Base-by-base conservation (phyloP, 2,113 vertebrate species). In the Tyto alba region DNA sequence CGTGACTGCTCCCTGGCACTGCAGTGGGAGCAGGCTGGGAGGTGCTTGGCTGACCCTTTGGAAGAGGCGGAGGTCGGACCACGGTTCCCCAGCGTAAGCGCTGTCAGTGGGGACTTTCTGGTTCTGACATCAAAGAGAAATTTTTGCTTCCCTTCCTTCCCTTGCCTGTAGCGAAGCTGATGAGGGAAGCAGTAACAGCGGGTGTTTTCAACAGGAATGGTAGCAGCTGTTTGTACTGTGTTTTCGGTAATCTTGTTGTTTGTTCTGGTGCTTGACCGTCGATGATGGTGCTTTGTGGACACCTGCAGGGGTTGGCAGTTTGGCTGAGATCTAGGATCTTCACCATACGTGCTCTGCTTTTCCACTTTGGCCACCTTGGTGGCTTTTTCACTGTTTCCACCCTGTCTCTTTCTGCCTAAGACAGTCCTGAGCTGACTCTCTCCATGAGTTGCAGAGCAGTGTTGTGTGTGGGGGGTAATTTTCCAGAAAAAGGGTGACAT, bases 391-490 rank as follows among this genome's bases (percentile, higher is more conserved):
- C 50, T 1, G 1, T 8, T 62, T 62, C 34, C 1, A 2, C 60
- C 50, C 68, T 38, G 11, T 87, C 29, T 74, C 2, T 47, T 26
- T 52, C 41, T 17, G 10, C 47, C 18, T 17, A 40, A 10, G 63
- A 23, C 38, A 26, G 32, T 47, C 74, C 66, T 27, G 48, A 69
- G 40, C 34, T 66, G 41, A 7, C 64, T 36, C 11, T 36, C 52
- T 59, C 53, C 2, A 0, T 7, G 20, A 62, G 76, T 27, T 79
- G 26, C 66, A 13, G 17, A 48, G 41, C 1, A 1, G 4, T 38
- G 16, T 2, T 19, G n/a, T 18, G 4, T 7, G 23, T 15, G 10
- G 13, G 26, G 29, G 55, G 16, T 25, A 5, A 16, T 75, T 90
- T 78, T 71, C 72, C 38, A 75, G 50, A 38, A 41, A 7, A 85